Conservation (phyloP, 2,888 invertebrate genomes). For the Cheilosia scutellata region DNA sequence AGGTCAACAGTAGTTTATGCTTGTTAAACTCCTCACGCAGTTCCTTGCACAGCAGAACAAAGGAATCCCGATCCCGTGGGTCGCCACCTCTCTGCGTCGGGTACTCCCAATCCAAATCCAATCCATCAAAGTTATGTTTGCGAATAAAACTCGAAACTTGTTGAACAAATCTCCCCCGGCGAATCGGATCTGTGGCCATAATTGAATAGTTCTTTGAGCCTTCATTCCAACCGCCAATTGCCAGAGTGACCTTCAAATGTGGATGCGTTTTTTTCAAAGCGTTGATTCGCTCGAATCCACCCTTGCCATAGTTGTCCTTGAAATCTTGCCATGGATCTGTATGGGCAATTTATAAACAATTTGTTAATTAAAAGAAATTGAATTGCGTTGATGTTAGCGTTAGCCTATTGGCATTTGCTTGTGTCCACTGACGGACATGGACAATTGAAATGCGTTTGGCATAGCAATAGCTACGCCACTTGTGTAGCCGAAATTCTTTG, state of each 20-base stretch:
- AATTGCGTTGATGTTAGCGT: background rate
- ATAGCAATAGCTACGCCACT: conserved; percentile 16
- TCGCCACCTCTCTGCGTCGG: conserved; percentile 91
- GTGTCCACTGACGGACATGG: conserved; percentile 6
- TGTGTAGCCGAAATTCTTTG: conserved; percentile 35
- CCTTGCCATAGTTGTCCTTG: conserved; percentile 90
- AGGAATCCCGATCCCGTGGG: conserved; percentile 91
- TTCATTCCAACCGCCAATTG: conserved; percentile 97
- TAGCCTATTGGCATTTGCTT: conserved; percentile 12
- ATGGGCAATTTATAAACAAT: conserved; percentile 46
- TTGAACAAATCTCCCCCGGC: conserved; percentile 88
- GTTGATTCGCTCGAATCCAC: conserved; percentile 89
- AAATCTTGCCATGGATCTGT: conserved; percentile 91
- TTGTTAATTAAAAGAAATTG: conserved; percentile 44
- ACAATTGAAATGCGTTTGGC: conserved; percentile 59
- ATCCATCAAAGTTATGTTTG: conserved; percentile 83
- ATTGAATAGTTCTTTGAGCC: conserved; percentile 87
- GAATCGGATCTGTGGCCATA: conserved; percentile 87
- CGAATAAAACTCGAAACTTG: conserved; percentile 89
- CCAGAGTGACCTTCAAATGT: conserved; percentile 89
- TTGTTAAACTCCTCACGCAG: conserved; percentile 89
- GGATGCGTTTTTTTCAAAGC: conserved; percentile 88
- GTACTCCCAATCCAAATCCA: conserved; percentile 91
- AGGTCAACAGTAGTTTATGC: conserved; percentile 89
- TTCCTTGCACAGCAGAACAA: conserved; percentile 91